These are phyloP conservation scores for Agrypnia vestita DNA, from an alignment of 1,140 invertebrate genomes.

Conservation along the genomic window DNA sequence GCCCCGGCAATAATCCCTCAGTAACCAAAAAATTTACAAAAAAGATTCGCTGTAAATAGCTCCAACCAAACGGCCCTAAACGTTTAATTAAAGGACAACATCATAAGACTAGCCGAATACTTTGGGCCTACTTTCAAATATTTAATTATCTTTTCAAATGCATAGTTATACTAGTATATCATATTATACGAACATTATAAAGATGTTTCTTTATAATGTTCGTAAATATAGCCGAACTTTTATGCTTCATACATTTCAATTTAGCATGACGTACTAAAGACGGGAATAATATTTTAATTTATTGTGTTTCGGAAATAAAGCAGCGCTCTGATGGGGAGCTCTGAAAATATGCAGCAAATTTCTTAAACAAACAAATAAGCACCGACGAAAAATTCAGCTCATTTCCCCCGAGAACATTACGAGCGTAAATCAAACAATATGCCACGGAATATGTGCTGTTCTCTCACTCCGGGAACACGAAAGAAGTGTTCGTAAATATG, in stretches of 20 bases:
- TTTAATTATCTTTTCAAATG: not conserved
- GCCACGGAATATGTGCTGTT: slow-evolving; percentile 54
- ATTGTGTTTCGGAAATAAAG: slow-evolving; percentile 7
- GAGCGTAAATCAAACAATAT: slow-evolving; percentile 58
- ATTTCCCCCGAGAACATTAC: slow-evolving; percentile 55
- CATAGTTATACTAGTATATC: not conserved
- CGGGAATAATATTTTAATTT: not conserved
- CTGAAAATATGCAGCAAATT: slow-evolving; percentile 45
- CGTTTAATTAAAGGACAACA: slow-evolving; percentile 24
- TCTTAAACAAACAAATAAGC: slow-evolving; percentile 42
- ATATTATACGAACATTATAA: not conserved
- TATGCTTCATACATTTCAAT: slow-evolving; percentile 7
- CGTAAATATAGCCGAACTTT: no score
- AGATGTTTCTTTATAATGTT: no score
- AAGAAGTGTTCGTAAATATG: slow-evolving; percentile 51
- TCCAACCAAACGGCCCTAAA: slow-evolving; percentile 12
- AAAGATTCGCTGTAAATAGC: slow-evolving; percentile 40
- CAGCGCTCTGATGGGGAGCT: not conserved
- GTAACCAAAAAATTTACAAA: slow-evolving; percentile 49
- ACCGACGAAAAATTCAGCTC: slow-evolving; percentile 45
- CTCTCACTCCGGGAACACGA: slow-evolving; percentile 46
- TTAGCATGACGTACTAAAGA: no score
- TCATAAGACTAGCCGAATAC: no score
- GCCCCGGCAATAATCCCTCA: slow-evolving; percentile 46
- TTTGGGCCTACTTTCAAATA: no score